Base-by-base conservation (phyloP, 2,797 vertebrate species). In the Malurus splendens region DNA sequence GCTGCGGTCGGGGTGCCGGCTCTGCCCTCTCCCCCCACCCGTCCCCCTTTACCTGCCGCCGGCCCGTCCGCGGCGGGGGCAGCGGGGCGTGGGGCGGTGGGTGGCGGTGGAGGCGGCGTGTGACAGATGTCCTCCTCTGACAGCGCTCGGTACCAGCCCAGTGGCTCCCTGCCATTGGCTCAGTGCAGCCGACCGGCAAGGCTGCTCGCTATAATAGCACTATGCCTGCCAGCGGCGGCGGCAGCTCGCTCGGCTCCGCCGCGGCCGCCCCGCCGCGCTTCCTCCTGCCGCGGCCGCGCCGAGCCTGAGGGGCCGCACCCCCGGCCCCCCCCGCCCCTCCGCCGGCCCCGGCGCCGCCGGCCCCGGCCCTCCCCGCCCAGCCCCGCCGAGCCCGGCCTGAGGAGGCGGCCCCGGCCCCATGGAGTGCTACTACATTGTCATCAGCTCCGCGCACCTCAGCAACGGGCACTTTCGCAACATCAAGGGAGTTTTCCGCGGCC, bases 391-490 rank as follows among this genome's bases (percentile, higher is more conserved):
- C 64, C 60, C 33, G 77, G 87, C 82, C 82, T 28, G 48, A 80
- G 70, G 75, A 81, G 80, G 91, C 52, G 88, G 73, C 85, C 67
- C 85, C 36, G 95, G 87, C 96, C 97, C 97, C 96, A 99, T 99
- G 99, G 99, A 98, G 98, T 99, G 99, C 97, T 99, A 99, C 97
- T 99, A 99, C 95, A 99, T 99, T 72, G 98, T 99, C 96, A 99
- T 99, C 98, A 99, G 98, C 97, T 99, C 99, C 97, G 98, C 99
- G 94, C 99, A 98, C 95, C 98, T 99, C 97, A 98, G 97, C 97
- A 99, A 99, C 92, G 99, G 99, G 93, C 98, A 99, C 98, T 98
- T 99, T 97, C 97, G 99, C 96, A 99, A 98, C 98, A 98, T 99
- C 98, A 99, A 99, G 96, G 99, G 99, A 97, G 99, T 99, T 96